These are phyloP conservation scores for Cranoglanis bouderius DNA, from an alignment of 2,113 vertebrate genomes.

Conservation along the genomic window DNA sequence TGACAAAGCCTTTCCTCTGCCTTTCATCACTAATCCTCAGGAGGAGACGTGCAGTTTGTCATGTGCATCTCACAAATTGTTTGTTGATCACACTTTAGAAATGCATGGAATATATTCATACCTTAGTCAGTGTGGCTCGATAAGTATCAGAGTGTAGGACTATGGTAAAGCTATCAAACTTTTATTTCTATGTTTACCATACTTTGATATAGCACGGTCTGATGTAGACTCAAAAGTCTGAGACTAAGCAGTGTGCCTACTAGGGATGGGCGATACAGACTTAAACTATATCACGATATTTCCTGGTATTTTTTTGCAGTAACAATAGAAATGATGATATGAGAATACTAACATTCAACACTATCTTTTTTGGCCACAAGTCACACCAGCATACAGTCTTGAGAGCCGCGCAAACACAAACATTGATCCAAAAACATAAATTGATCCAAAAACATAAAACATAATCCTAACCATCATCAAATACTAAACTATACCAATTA, in stretches of 20 bases:
- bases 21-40: background rate
- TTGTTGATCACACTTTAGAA: constrained; percentile 3
- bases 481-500: no score
- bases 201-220: background rate
- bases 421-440: no score
- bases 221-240: background rate
- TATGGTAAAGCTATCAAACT: background rate
- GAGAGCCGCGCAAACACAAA: no score
- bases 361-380: no score
- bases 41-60: background rate
- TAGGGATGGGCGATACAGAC: no score
- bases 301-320: no score
- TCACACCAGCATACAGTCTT: no score
- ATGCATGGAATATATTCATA: background rate
- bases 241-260: background rate
- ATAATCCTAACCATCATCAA: no score
- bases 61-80: background rate
- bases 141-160: background rate
- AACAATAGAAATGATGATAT: no score
- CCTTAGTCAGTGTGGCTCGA: background rate
- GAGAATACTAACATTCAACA: no score
- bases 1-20: background rate
- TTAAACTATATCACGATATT: no score
- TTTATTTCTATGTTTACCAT: background rate
- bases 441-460: no score